phyloP scores from a whole-genome alignment of 2,888 invertebrate species.

The Cheilosia vulpina region DNA sequence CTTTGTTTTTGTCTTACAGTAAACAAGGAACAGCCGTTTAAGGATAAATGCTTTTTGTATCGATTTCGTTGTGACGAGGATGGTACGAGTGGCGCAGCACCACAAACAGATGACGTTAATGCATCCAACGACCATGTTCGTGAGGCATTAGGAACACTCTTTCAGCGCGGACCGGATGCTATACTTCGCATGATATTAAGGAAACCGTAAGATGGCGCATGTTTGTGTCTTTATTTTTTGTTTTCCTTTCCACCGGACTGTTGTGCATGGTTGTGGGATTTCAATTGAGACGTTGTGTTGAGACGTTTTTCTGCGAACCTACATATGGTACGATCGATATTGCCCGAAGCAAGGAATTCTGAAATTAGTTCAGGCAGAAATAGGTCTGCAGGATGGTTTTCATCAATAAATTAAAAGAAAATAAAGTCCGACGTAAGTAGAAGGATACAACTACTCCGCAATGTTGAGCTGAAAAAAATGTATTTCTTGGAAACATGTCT shows the following conservation, averaged over 20 bases:
- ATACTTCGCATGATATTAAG: conserved; percentile 91
- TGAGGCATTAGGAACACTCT: conserved; percentile 87
- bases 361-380: too few relatives aligned
- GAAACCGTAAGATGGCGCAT: conserved; percentile 87
- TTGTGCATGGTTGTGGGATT: conserved; percentile 4
- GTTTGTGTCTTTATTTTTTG: conserved; percentile 47
- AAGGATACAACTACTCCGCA: too few relatives aligned
- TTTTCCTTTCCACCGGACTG: background rate
- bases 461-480: too few relatives aligned
- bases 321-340: too few relatives aligned
- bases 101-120: conserved; percentile 86
- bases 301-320: background rate
- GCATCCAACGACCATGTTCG: conserved; percentile 89
- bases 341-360: too few relatives aligned
- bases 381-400: too few relatives aligned
- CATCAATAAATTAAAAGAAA: too few relatives aligned
- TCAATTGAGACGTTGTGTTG: background rate
- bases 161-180: conserved; percentile 91
- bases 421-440: too few relatives aligned
- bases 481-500: too few relatives aligned
- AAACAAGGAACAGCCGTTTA: conserved; percentile 91
- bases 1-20: conserved; percentile 84
- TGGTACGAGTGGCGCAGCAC: conserved; percentile 85
- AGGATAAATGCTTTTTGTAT: conserved; percentile 92
- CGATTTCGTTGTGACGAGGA: conserved; percentile 91